Evolutionary conservation across 2,888 invertebrate genomes (phyloP).

Genomic region (Drosophila macrospina): DNA sequence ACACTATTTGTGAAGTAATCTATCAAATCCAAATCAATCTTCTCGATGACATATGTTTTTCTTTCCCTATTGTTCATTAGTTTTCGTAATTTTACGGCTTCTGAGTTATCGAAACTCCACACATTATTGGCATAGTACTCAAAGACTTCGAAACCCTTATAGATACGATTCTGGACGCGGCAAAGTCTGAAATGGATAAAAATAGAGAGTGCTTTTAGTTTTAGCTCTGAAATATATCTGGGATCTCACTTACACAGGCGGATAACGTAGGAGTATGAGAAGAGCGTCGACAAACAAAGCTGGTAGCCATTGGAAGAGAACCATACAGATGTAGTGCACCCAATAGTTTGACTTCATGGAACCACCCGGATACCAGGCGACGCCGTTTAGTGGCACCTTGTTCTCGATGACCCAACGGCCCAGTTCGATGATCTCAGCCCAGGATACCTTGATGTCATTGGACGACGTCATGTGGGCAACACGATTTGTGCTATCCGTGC

Average conservation of each 20-base stretch:
- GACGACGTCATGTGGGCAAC: conserved; percentile 93
- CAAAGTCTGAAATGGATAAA: conserved; percentile 87
- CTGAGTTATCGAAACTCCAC: conserved; percentile 94
- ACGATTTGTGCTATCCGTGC: conserved; percentile 79
- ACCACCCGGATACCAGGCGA: conserved; percentile 94
- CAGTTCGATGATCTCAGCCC: conserved; percentile 94
- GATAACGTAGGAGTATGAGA: conserved; percentile 92
- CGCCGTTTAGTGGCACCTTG: conserved; percentile 93
- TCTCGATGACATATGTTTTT: conserved; percentile 89
- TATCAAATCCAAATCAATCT: conserved; percentile 89
- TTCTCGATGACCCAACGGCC: conserved; percentile 91
- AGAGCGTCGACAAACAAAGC: conserved; percentile 93
- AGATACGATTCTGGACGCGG: conserved; percentile 92
- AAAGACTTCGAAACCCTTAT: conserved; percentile 94
- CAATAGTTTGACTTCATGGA: conserved; percentile 93
- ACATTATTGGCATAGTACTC: conserved; percentile 97
- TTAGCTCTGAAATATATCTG: no score
- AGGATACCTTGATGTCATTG: conserved; percentile 92
- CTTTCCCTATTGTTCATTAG: conserved; percentile 89
- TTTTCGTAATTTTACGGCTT: conserved; percentile 87
- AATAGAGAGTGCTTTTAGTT: not conserved
- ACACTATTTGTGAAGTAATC: conserved; percentile 94
- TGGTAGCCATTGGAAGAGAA: conserved; percentile 96
- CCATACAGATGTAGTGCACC: conserved; percentile 92
- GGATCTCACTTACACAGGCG: conserved; percentile 91